phyloP scores from a whole-genome alignment of 2,113 vertebrate genomes.

The Tamias sibiricus region DNA sequence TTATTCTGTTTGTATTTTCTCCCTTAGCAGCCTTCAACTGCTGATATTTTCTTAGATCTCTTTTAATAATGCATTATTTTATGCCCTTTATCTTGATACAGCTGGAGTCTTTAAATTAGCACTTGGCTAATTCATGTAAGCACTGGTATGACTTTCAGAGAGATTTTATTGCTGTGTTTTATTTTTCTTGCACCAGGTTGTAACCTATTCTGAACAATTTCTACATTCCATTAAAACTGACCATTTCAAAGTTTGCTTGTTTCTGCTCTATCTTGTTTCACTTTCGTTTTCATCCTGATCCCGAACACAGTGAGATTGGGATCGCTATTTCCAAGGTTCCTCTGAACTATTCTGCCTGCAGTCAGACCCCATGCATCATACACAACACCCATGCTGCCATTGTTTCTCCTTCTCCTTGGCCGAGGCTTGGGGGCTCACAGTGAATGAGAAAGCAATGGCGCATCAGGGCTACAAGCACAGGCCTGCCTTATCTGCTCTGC shows the following conservation, averaged over 20 bases:
- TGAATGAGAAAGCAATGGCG: constrained; percentile 55
- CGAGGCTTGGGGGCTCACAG: accelerated
- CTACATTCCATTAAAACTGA: constrained; percentile 51
- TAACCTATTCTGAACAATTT: constrained; percentile 39
- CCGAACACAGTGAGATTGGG: constrained; percentile 49
- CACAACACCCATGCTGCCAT: not conserved
- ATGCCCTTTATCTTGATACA: not conserved
- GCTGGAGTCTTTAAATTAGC: constrained; percentile 43
- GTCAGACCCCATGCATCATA: constrained; percentile 43
- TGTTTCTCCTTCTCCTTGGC: constrained; percentile 47
- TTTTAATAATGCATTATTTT: constrained; percentile 15
- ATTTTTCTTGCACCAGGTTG: not conserved
- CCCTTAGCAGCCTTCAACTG: not conserved
- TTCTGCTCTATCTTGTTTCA: constrained; percentile 60
- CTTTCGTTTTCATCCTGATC: constrained; percentile 71
- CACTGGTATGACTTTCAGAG: constrained; percentile 16
- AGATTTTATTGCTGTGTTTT: not conserved
- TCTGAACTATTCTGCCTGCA: constrained; percentile 24
- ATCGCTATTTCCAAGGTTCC: constrained; percentile 52
- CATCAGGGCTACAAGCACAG: not conserved
- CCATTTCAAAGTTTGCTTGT: constrained; percentile 28
- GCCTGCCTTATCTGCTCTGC: constrained; percentile 48
- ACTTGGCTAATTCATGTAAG: constrained; percentile 38
- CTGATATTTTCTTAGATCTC: not conserved
- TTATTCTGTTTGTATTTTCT: constrained; percentile 55